phyloP scores from a whole-genome alignment of 2,113 vertebrate species.

The Pomatorhinus ruficollis region DNA sequence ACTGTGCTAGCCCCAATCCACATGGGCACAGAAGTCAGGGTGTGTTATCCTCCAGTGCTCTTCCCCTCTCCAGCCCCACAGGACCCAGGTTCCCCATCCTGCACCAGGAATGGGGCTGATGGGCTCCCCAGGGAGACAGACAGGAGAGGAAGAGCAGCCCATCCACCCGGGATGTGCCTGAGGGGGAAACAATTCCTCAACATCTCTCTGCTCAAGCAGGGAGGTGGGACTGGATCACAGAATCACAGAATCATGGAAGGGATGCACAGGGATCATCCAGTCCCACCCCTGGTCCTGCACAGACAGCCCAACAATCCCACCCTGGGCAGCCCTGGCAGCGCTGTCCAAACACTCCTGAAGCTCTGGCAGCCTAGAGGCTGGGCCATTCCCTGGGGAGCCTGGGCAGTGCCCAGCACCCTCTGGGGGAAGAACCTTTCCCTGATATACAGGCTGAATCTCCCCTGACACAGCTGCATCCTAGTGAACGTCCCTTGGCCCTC shows the following conservation, averaged over 20 bases:
- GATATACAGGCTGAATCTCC: accelerated
- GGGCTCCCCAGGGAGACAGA: background rate
- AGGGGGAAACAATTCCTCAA: background rate
- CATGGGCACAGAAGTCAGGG: accelerated
- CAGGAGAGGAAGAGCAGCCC: background rate
- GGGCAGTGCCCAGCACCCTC: background rate
- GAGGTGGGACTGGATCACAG: background rate
- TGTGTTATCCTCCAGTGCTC: background rate
- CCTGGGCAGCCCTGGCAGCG: accelerated
- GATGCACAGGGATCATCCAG: background rate
- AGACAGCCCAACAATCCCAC: background rate
- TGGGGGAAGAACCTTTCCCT: background rate
- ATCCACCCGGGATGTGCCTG: background rate
- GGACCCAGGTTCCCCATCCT: background rate
- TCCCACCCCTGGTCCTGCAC: background rate
- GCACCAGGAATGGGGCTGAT: background rate
- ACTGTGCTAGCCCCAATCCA: background rate
- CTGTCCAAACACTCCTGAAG: background rate
- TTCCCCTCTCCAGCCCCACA: background rate
- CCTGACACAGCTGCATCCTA: background rate
- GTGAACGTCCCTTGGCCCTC: background rate
- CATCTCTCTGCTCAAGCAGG: background rate
- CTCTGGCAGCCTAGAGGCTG: accelerated
- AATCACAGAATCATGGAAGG: background rate
- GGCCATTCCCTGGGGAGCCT: background rate